Conservation (phyloP, 2,113 vertebrate genomes). For the Pogonocichla stellata region DNA sequence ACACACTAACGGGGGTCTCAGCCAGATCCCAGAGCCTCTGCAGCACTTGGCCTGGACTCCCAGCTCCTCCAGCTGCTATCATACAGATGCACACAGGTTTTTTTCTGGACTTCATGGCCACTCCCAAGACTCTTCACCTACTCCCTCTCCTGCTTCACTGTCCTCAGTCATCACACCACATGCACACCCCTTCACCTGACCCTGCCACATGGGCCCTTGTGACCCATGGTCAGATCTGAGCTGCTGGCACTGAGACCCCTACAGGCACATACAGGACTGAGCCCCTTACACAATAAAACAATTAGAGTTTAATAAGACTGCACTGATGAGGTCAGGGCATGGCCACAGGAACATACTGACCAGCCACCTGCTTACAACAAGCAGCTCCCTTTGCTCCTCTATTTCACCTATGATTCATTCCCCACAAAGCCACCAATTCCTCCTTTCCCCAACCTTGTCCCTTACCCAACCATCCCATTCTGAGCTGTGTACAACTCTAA, state of each 20-base stretch:
- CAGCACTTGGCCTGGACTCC: background rate
- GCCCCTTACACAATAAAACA: background rate
- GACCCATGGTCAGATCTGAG: accelerated
- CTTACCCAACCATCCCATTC: background rate
- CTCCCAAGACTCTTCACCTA: background rate
- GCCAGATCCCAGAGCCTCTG: background rate
- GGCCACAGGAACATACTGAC: background rate
- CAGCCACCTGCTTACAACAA: background rate
- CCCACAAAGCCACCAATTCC: background rate
- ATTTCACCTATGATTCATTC: background rate
- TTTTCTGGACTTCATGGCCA: background rate
- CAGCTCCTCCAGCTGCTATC: background rate
- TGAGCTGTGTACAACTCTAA: background rate
- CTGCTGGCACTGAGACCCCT: background rate
- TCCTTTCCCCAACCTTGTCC: background rate
- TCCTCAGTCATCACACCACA: accelerated
- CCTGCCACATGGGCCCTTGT: accelerated
- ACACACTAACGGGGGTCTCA: accelerated
- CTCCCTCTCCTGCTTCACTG: background rate
- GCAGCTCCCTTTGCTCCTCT: background rate
- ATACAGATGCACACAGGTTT: accelerated
- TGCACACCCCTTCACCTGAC: accelerated
- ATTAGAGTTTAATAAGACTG: background rate
- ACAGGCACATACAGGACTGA: accelerated
- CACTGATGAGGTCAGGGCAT: background rate